Evolutionary conservation across 2,888 invertebrate genomes (phyloP).

Genomic region (Hoplodrina ambigua): DNA sequence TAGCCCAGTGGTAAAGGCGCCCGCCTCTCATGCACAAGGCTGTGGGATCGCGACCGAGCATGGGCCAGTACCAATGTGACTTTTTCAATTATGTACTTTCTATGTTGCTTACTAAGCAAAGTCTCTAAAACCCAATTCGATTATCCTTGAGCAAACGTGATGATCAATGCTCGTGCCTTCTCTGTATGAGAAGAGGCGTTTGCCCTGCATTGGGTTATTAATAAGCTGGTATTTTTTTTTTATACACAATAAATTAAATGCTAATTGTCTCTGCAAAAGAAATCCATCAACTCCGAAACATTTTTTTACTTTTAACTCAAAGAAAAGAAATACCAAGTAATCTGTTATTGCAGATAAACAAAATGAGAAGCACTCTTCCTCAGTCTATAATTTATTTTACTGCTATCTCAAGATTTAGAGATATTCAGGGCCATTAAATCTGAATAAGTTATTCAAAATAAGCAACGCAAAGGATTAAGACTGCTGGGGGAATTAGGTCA

Average conservation of each 20-base stretch:
- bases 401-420: constrained; percentile 58
- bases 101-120: too few species aligned
- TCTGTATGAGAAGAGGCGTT: too few species aligned
- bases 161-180: too few species aligned
- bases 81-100: too few species aligned
- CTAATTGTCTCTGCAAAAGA: neutral
- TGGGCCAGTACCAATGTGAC: too few species aligned
- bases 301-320: constrained; percentile 14
- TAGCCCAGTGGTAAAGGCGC: too few species aligned
- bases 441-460: constrained; percentile 57
- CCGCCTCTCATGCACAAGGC: too few species aligned
- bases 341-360: constrained; percentile 57
- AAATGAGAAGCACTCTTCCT: constrained; percentile 47
- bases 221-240: neutral
- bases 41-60: too few species aligned
- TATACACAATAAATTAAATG: neutral
- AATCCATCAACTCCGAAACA: constrained; percentile 15
- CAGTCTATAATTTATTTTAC: constrained; percentile 57
- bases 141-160: too few species aligned
- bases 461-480: constrained; percentile 50
- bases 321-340: constrained; percentile 44
- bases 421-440: constrained; percentile 59
- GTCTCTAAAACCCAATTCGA: too few species aligned
- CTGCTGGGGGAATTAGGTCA: constrained; percentile 37
- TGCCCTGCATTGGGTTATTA: too few species aligned